Base-by-base conservation (phyloP, 2,113 vertebrate species). In the Acinonyx jubatus region DNA sequence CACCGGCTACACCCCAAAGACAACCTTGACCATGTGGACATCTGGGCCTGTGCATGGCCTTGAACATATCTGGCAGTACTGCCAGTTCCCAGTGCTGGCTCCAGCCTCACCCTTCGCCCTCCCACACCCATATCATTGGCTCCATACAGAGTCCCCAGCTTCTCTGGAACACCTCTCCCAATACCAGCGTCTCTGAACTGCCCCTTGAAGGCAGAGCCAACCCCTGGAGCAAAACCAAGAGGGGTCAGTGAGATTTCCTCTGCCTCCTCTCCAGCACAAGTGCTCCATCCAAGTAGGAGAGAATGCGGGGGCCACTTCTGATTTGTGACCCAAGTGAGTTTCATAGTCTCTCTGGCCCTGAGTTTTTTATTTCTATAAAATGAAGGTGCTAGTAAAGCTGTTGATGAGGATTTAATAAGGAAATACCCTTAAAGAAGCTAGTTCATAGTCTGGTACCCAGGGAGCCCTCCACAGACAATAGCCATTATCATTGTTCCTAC, bases 291-390 rank as follows among this genome's bases (percentile, higher is more conserved):
- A 25, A 13, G 23, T 8, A 74, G 4, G 45, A 86, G 0, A 82
- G 65, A 78, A 27, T 48, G 8, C 14, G 19, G 65, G 21, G 9
- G 4, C 6, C 52, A 21, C 66, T 95, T 65, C 33, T 1, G 1
- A 14, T 45, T 66, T 19, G 55, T 29, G 73, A 38, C 48, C 19
- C 27, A 36, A 92, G 45, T 8, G 31, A 3, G 1, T 45, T 33
- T 36, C n/a, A 16, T n/a, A 11, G 80, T 48, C 25, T 79, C 71
- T 86, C 61, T 78, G 74, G 16, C 38, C 50, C 92, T 85, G 45
- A 23, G 4, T 95, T 48, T 61, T 36, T 96, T 74, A 27, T 86
- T 79, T 84, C 66, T 55, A 65, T 73, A 63, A 63, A 66, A 50
- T 1, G 0, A 2, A 13, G 63, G 7, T 66, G 3, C 25, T n/a